Base-by-base conservation (phyloP, 2,113 vertebrate species). In the Mixornis gularis region DNA sequence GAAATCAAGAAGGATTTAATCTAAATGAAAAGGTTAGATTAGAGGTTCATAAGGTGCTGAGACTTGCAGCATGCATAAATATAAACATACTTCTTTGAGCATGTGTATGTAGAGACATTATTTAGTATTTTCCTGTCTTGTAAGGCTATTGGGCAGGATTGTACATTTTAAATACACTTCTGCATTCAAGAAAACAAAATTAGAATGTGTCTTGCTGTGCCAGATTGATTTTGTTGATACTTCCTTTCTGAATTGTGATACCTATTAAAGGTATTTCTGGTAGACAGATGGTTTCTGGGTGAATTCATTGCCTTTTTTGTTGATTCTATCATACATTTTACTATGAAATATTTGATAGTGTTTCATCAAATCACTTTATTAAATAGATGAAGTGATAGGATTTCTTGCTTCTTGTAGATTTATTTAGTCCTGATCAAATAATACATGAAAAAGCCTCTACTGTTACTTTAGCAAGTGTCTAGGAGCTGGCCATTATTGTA, bases 131-230 rank as follows among this genome's bases (percentile, higher is more conserved):
- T 94, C 32, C 60, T 84, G 87, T 95, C 79, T 82, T 10, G 3
- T 56, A 17, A 73, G 34, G 56, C 22, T 34, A 4, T 84, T 77
- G 83, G 79, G 25, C 34, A 71, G 36, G 14, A 32, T 29, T 93
- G 26, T 70, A 46, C 16, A 19, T 81, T 94, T 83, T 88, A 86
- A 88, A 68, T 49, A 86, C 41, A 60, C 9, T 55, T 79, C 52
- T 77, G 38, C 52, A 53, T 88, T 81, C 92, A 81, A 72, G 44
- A 64, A 93, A 86, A 84, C 60, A 85, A 90, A 88, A 93, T 78
- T 68, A 74, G 36, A 84, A 78, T 58, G 19, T 78, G 18, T 68
- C 49, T 80, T 78, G 25, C 32, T 85, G 56, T 92, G 69, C 40
- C 48, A 78, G 69, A 77, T 80, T 85, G 69, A 86, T 89, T 81